Evolutionary conservation across 2,888 invertebrate genomes (phyloP).

Genomic region (Thelaira solivaga): DNA sequence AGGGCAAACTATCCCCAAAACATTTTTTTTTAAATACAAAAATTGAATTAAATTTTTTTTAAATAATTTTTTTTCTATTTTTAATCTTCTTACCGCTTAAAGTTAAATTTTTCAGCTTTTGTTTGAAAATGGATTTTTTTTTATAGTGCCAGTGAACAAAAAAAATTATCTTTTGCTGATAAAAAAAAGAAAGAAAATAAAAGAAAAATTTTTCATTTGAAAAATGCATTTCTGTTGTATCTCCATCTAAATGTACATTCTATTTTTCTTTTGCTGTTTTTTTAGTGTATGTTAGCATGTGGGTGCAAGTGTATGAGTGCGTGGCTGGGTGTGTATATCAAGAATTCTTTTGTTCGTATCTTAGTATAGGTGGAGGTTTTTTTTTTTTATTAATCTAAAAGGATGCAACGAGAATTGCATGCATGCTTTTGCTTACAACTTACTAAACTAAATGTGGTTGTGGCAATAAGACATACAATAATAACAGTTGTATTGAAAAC

Average conservation of each 20-base stretch:
- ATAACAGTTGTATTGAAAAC: slow-evolving; percentile 29
- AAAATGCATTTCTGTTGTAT: slow-evolving; percentile 55
- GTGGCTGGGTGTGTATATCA: slow-evolving; percentile 6
- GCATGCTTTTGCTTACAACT: slow-evolving; percentile 29
- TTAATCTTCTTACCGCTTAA: too few relatives aligned
- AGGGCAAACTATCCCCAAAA: too few relatives aligned
- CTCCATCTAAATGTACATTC: slow-evolving; percentile 14
- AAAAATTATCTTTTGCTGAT: not conserved
- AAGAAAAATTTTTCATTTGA: slow-evolving; percentile 57
- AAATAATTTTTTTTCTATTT: too few relatives aligned
- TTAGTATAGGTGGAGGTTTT: too few relatives aligned
- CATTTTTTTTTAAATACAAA: too few relatives aligned
- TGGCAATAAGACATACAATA: slow-evolving; percentile 15
- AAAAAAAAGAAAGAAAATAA: too few relatives aligned
- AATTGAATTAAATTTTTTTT: too few relatives aligned
- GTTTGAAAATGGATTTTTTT: too few relatives aligned
- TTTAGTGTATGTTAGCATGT: not conserved
- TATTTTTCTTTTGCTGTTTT: not conserved
- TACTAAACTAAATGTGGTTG: slow-evolving; percentile 16
- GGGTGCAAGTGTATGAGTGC: not conserved
- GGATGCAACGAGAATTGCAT: slow-evolving; percentile 44
- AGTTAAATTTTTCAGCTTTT: too few relatives aligned
- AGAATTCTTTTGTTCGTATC: slow-evolving; percentile 47
- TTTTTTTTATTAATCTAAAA: slow-evolving; percentile 58
- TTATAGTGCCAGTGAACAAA: not conserved